These are phyloP conservation scores for Schlechtendalia chinensis DNA, from an alignment of 1,140 invertebrate genomes.

Conservation along the genomic window DNA sequence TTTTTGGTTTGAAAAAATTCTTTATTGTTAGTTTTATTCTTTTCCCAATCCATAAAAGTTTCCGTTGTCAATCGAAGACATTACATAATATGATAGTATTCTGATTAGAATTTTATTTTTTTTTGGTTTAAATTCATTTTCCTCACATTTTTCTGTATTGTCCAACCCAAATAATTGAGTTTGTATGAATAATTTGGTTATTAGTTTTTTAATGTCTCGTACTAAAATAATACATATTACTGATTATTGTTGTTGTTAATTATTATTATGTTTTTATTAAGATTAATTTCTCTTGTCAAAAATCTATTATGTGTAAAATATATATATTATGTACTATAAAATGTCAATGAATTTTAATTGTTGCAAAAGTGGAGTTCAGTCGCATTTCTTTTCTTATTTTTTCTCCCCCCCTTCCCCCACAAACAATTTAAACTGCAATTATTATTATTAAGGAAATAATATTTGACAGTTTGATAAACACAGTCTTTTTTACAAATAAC, in stretches of 20 bases:
- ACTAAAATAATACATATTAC: not conserved
- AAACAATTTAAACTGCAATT: too few species aligned
- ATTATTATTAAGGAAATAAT: too few species aligned
- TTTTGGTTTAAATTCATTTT: not conserved
- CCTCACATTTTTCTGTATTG: not conserved
- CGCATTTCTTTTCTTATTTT: not conserved
- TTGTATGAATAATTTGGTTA: not conserved
- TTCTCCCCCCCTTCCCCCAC: too few species aligned
- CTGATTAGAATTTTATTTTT: too few species aligned
- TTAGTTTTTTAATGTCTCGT: constrained; percentile 5
- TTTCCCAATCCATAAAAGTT: too few species aligned
- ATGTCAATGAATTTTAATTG: constrained; percentile 15
- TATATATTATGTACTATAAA: not conserved
- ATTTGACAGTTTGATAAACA: not conserved
- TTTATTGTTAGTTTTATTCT: too few species aligned
- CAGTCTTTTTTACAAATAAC: too few species aligned
- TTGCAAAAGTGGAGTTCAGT: not conserved
- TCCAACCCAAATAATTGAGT: constrained; percentile 2
- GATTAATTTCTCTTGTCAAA: not conserved
- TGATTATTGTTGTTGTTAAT: not conserved
- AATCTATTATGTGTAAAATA: not conserved
- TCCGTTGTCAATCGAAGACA: too few species aligned
- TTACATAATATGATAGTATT: too few species aligned
- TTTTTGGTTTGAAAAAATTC: too few species aligned
- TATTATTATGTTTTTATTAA: constrained; percentile 28